These are phyloP conservation scores for Epinephelus malabaricus DNA, from an alignment of 2,797 vertebrate genomes.

Conservation along the genomic window DNA sequence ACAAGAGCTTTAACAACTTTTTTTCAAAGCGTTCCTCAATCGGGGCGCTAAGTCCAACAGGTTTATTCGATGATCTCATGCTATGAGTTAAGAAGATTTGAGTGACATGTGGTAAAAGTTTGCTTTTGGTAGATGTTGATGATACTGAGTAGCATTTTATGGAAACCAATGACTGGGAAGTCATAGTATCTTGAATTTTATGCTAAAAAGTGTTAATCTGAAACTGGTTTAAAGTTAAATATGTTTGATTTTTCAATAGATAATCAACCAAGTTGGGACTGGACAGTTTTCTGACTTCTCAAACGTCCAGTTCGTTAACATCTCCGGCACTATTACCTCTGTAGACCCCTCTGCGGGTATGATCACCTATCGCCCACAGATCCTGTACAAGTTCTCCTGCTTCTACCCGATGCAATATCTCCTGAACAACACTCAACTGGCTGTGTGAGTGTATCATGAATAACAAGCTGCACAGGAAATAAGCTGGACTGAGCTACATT, in stretches of 20 bases:
- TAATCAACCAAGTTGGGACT: constrained; percentile 56
- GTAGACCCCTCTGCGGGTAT: constrained; percentile 62
- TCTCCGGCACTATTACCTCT: constrained; percentile 80
- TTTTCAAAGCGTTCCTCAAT: not conserved
- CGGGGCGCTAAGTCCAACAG: not conserved
- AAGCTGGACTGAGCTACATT: not conserved
- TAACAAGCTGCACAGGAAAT: not conserved
- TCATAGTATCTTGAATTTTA: not conserved
- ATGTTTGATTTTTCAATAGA: constrained; percentile 60
- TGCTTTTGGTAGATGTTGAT: not conserved
- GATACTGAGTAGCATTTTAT: not conserved
- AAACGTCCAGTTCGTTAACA: constrained; percentile 78
- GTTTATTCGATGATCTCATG: not conserved
- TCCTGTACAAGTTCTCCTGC: constrained; percentile 86
- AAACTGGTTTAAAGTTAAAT: not conserved
- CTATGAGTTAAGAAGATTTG: not conserved
- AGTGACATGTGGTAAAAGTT: not conserved
- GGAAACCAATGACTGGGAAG: not conserved
- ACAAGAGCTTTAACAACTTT: not conserved
- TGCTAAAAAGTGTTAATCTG: not conserved
- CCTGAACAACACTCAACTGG: constrained; percentile 84
- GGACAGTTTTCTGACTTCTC: constrained; percentile 79
- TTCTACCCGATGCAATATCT: constrained; percentile 85
- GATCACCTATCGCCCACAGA: constrained; percentile 79
- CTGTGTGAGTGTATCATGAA: constrained; percentile 79